Conservation (phyloP, 2,113 vertebrate species). For the Epinephelus fuscoguttatus region DNA sequence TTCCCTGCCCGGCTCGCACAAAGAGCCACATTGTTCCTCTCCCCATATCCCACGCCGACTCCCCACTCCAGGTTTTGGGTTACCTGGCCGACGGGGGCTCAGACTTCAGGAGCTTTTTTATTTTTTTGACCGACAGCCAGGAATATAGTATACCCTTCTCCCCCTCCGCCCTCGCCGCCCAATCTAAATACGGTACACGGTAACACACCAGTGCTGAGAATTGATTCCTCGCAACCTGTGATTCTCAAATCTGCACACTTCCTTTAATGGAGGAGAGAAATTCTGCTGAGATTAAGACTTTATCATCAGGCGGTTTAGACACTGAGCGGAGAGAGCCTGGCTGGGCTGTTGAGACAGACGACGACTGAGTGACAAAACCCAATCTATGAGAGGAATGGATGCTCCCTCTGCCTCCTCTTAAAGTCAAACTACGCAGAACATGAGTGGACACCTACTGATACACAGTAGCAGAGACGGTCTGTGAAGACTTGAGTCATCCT, state of each 20-base stretch:
- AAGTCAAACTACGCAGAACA: conserved; percentile 26
- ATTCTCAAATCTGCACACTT: conserved; percentile 47
- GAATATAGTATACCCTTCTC: conserved; percentile 74
- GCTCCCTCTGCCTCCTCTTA: conserved; percentile 28
- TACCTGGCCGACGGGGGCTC: conserved; percentile 81
- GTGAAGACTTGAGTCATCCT: conserved; percentile 48
- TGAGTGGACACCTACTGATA: conserved; percentile 37
- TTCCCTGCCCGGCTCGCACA: conserved; percentile 81
- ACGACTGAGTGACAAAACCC: conserved; percentile 11
- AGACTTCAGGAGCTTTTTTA: conserved; percentile 77
- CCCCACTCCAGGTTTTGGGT: conserved; percentile 82
- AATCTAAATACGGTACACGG: conserved; percentile 73
- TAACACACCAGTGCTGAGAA: conserved; percentile 53
- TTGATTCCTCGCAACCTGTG: conserved; percentile 61
- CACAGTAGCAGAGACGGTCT: conserved; percentile 38
- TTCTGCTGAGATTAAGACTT: conserved; percentile 57
- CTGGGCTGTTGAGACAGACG: conserved; percentile 18
- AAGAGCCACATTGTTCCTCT: conserved; percentile 85
- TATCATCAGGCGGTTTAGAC: conserved; percentile 40
- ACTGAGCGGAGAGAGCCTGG: conserved; percentile 25
- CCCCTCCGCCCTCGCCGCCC: conserved; percentile 54
- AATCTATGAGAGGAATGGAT: conserved; percentile 33
- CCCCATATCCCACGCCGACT: conserved; percentile 81
- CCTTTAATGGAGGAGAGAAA: conserved; percentile 45
- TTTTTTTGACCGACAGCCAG: conserved; percentile 76